Evolutionary conservation across 2,888 invertebrate species (phyloP).

Genomic region (Proisotoma minuta): DNA sequence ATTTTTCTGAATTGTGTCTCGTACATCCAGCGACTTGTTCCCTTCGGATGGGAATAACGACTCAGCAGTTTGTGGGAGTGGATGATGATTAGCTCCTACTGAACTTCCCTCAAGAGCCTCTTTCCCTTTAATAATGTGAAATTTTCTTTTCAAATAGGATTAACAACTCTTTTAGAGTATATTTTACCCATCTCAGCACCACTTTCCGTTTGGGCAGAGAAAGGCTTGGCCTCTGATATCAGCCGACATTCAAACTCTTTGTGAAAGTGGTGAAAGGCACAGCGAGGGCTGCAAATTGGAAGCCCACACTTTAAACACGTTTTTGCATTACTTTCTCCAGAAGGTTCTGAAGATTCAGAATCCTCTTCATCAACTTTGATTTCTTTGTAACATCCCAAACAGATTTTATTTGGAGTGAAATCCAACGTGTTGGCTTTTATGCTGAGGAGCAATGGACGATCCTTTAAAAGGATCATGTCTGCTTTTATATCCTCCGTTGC

Average conservation of each 20-base stretch:
- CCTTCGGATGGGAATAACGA: too few relatives aligned
- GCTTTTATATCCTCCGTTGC: slow-evolving; percentile 65
- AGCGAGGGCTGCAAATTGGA: slow-evolving; percentile 36
- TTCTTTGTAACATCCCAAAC: slow-evolving; percentile 69
- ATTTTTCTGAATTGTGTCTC: slow-evolving; percentile 34
- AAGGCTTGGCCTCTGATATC: slow-evolving; percentile 30
- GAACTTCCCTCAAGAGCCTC: too few relatives aligned
- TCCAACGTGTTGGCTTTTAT: slow-evolving; percentile 58
- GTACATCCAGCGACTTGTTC: too few relatives aligned
- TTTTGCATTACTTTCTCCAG: slow-evolving; percentile 20
- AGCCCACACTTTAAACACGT: slow-evolving; percentile 38
- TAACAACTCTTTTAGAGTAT: too few relatives aligned
- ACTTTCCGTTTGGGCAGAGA: neutral
- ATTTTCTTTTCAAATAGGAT: too few relatives aligned
- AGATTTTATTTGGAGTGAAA: slow-evolving; percentile 61
- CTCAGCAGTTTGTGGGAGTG: too few relatives aligned
- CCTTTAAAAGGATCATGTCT: slow-evolving; percentile 68
- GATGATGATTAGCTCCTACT: too few relatives aligned
- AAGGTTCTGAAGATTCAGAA: slow-evolving; percentile 14
- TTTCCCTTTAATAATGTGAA: too few relatives aligned
- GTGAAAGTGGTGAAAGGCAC: slow-evolving; percentile 42
- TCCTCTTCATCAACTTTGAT: slow-evolving; percentile 22
- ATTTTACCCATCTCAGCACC: neutral
- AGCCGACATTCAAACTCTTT: slow-evolving; percentile 45
- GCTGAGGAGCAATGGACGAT: slow-evolving; percentile 69